Conservation (phyloP, 2,113 vertebrate genomes). For the Furnarius figulus region DNA sequence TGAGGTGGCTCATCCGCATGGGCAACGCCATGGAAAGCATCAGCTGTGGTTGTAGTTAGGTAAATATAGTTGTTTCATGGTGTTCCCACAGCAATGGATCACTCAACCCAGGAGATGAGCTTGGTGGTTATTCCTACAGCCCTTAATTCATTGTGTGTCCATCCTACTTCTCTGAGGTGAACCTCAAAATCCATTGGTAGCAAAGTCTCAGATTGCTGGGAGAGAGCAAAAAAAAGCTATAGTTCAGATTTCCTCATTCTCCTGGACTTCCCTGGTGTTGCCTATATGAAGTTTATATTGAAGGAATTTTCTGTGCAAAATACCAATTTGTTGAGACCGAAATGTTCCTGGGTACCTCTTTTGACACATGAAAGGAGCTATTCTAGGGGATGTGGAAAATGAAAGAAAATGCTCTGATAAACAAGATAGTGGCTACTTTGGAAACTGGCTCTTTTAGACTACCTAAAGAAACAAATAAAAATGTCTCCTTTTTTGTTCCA, state of each 20-base stretch:
- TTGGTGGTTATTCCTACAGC: neutral
- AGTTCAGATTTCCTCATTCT: neutral
- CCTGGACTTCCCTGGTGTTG: neutral
- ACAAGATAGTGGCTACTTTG: neutral
- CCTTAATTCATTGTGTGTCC: rapidly evolving
- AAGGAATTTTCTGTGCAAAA: neutral
- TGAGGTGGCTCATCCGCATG: neutral
- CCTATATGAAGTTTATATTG: neutral
- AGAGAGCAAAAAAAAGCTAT: neutral
- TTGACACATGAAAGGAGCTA: neutral
- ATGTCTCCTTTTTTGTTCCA: neutral
- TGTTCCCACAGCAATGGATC: neutral
- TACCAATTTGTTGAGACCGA: neutral
- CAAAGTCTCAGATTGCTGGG: neutral
- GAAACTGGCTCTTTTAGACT: neutral
- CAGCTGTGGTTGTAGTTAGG: neutral
- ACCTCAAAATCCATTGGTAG: neutral
- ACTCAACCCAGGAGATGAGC: neutral
- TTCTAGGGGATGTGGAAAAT: neutral
- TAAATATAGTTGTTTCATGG: neutral
- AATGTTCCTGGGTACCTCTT: neutral
- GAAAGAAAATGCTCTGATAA: slow-evolving; percentile 16
- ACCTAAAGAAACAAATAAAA: neutral
- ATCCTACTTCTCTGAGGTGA: neutral
- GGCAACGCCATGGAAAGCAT: neutral